Percentiles rank a stretch among this genome's conserved stretches.
Conservation (phyloP, 2,113 vertebrate genomes). For the Opisthocomus hoazin region DNA sequence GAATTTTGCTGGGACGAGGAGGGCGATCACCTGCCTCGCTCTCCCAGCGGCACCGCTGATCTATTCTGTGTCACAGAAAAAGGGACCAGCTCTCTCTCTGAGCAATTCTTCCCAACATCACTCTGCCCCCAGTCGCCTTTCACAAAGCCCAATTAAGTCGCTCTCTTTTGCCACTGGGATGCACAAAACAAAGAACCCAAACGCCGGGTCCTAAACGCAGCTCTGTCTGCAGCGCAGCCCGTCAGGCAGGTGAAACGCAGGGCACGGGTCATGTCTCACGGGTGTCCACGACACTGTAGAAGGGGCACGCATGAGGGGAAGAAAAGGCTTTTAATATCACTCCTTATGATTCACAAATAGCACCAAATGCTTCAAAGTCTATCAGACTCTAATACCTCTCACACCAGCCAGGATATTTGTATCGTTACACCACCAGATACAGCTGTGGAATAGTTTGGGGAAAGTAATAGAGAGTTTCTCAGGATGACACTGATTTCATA, state of each 20-base stretch:
- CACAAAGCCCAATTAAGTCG: background rate
- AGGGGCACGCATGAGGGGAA: too few species aligned
- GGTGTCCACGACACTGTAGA: background rate
- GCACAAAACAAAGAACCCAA: background rate
- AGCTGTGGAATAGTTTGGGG: background rate
- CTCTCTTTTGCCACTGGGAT: background rate
- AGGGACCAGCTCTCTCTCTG: background rate
- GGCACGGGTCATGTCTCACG: background rate
- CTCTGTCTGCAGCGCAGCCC: background rate
- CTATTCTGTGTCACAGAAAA: background rate
- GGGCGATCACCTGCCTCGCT: background rate
- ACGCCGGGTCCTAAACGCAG: background rate
- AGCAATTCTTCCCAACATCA: background rate
- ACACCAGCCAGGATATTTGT: background rate
- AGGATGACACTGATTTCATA: background rate
- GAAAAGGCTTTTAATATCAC: background rate
- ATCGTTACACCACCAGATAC: background rate
- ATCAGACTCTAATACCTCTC: background rate
- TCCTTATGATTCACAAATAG: background rate
- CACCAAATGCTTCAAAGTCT: background rate
- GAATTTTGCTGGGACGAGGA: background rate
- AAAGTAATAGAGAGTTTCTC: background rate
- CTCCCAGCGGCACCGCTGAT: background rate
- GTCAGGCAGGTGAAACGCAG: background rate
- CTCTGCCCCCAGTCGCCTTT: background rate